These are phyloP conservation scores for Steinernema feltiae DNA, from an alignment of 1,140 invertebrate genomes.

Conservation along the genomic window DNA sequence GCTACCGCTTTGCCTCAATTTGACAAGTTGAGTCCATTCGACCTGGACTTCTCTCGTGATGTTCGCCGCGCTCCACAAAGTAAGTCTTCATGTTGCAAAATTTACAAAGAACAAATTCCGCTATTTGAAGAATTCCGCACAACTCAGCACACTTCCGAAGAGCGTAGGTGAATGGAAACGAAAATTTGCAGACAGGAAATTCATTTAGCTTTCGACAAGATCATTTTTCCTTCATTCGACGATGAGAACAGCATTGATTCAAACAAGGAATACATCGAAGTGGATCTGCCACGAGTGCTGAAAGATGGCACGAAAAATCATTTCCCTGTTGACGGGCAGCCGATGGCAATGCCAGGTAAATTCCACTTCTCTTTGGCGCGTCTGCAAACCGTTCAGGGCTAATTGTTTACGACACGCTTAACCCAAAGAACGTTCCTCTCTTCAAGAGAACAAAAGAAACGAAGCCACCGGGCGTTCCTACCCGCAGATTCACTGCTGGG, in stretches of 20 bases:
- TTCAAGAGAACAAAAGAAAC: slow-evolving; percentile 13
- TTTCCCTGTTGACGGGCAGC: slow-evolving; percentile 17
- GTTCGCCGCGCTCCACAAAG: not conserved
- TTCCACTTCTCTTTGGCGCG: slow-evolving; percentile 9
- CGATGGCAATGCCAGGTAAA: slow-evolving; percentile 30
- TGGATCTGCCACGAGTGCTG: slow-evolving; percentile 11
- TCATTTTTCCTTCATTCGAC: not conserved
- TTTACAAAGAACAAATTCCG: not conserved
- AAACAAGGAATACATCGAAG: slow-evolving; percentile 17
- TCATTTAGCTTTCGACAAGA: not conserved
- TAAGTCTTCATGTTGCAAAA: not conserved
- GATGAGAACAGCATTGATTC: slow-evolving; percentile 28
- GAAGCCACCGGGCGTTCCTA: not conserved
- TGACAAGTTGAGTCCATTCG: slow-evolving; percentile 32
- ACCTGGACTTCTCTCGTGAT: slow-evolving; percentile 1
- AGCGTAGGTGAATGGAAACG: not conserved
- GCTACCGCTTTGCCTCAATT: slow-evolving; percentile 16
- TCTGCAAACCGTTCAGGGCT: slow-evolving; percentile 6
- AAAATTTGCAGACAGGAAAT: not conserved
- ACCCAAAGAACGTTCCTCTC: slow-evolving; percentile 20
- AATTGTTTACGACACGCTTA: slow-evolving; percentile 25
- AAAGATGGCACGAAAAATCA: slow-evolving; percentile 2
- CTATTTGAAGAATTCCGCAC: not conserved
- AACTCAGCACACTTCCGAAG: not conserved
- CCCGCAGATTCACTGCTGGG: not conserved